phyloP scores from a whole-genome alignment of 2,797 vertebrate genomes.

The Harpagifer antarcticus region DNA sequence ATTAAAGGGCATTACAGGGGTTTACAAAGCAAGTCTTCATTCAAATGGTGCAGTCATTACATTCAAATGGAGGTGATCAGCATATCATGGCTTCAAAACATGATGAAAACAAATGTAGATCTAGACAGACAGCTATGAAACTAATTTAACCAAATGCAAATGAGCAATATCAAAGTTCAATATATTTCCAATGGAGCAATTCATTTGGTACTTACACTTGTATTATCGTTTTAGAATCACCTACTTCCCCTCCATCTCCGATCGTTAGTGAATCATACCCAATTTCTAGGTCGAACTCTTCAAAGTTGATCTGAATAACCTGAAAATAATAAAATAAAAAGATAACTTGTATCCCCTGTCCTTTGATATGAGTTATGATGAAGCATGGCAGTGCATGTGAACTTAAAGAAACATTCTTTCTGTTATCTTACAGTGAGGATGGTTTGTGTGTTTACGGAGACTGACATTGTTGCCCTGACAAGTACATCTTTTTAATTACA shows the following conservation, averaged over 20 bases:
- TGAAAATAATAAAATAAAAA: conserved; percentile 67
- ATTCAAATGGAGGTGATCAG: not conserved
- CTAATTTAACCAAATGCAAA: not conserved
- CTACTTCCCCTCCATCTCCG: conserved; percentile 96
- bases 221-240: conserved; percentile 95
- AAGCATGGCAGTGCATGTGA: not conserved
- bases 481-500: not conserved
- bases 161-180: not conserved
- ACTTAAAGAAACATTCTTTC: not conserved
- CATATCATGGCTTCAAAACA: not conserved
- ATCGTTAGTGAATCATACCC: conserved; percentile 97
- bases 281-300: conserved; percentile 98
- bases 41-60: not conserved
- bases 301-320: conserved; percentile 99
- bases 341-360: not conserved
- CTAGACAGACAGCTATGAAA: not conserved
- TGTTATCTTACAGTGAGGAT: not conserved
- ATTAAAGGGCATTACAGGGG: not conserved
- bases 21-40: not conserved
- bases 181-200: not conserved
- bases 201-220: conserved; percentile 92
- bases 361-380: not conserved
- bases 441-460: not conserved
- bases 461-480: not conserved
- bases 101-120: not conserved